These are phyloP conservation scores for Sander lucioperca DNA, from an alignment of 2,113 vertebrate species.

Conservation along the genomic window DNA sequence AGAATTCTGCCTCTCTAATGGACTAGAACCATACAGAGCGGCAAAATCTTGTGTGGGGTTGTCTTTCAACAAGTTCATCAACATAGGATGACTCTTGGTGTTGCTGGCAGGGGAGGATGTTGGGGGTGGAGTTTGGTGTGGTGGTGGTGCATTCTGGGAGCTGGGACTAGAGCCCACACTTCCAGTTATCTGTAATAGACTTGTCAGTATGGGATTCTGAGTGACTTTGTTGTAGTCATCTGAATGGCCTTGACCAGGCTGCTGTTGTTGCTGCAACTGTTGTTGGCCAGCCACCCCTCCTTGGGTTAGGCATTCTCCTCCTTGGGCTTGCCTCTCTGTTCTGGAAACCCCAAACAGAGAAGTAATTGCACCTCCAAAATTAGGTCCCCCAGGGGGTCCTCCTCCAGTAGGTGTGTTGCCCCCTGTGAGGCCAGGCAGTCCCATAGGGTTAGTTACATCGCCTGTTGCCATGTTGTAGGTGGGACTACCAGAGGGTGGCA, in stretches of 20 bases:
- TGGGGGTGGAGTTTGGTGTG: conserved; percentile 94
- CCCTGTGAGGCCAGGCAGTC: conserved; percentile 89
- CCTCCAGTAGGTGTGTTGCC: conserved; percentile 92
- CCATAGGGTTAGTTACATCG: conserved; percentile 80
- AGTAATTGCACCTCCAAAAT: conserved; percentile 87
- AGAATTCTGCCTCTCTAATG: conserved; percentile 96
- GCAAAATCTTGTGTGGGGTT: conserved; percentile 97
- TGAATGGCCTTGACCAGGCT: conserved; percentile 85
- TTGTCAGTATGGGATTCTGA: conserved; percentile 99
- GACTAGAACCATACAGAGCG: conserved; percentile 92
- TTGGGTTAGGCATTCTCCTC: conserved; percentile 74
- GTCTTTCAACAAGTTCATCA: conserved; percentile 99
- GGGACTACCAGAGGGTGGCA: conserved; percentile 95
- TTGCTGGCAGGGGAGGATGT: conserved; percentile 98
- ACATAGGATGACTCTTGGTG: conserved; percentile 99
- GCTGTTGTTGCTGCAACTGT: conserved; percentile 86
- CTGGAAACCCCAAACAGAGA: conserved; percentile 91
- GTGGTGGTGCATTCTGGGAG: conserved; percentile 87
- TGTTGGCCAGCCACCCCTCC: conserved; percentile 73
- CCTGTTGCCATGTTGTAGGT: conserved; percentile 93
- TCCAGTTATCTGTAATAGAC: conserved; percentile 96
- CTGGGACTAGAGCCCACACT: conserved; percentile 96
- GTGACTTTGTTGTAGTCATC: conserved; percentile 98
- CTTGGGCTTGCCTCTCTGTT: conserved; percentile 68
- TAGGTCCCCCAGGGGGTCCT: conserved; percentile 75